These are phyloP conservation scores for Anthopleura sola DNA, from an alignment of 64 coral and sea anemone genomes.

Conservation along the genomic window DNA sequence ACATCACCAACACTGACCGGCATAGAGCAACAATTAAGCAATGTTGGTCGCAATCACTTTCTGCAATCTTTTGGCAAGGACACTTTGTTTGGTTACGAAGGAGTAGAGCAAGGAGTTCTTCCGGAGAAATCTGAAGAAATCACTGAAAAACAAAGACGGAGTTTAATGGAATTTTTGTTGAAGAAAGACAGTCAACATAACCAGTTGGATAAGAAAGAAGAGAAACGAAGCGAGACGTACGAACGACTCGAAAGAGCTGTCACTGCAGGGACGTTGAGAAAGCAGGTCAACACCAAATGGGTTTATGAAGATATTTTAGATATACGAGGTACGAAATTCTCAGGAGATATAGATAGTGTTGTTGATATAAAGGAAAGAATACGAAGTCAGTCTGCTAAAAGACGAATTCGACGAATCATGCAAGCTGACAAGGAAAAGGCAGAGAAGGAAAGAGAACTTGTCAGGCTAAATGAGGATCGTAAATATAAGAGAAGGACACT, in stretches of 20 bases:
- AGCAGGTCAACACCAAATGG: neutral
- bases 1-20: neutral
- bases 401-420: slow-evolving; percentile 69
- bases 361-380: slow-evolving; percentile 42
- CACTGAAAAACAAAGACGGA: neutral
- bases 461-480: neutral
- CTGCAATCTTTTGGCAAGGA: slow-evolving; percentile 72
- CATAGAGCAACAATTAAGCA: slow-evolving; percentile 40
- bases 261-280: neutral
- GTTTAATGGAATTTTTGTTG: neutral
- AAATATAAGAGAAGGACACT: neutral
- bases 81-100: slow-evolving; percentile 41
- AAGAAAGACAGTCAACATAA: neutral
- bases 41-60: slow-evolving; percentile 39
- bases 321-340: slow-evolving; percentile 54
- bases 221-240: neutral
- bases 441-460: slow-evolving; percentile 14
- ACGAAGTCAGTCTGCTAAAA: slow-evolving; percentile 66
- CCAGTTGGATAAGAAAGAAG: neutral
- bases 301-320: slow-evolving; percentile 31
- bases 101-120: slow-evolving; percentile 35
- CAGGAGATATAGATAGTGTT: neutral
- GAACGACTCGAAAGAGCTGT: neutral
- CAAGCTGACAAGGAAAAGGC: slow-evolving; percentile 44
- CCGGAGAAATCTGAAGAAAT: slow-evolving; percentile 18